Evolutionary conservation across 2,113 vertebrate genomes (phyloP), one percentile per base, ranked within the genome.

Genomic region (Guaruba guarouba): DNA sequence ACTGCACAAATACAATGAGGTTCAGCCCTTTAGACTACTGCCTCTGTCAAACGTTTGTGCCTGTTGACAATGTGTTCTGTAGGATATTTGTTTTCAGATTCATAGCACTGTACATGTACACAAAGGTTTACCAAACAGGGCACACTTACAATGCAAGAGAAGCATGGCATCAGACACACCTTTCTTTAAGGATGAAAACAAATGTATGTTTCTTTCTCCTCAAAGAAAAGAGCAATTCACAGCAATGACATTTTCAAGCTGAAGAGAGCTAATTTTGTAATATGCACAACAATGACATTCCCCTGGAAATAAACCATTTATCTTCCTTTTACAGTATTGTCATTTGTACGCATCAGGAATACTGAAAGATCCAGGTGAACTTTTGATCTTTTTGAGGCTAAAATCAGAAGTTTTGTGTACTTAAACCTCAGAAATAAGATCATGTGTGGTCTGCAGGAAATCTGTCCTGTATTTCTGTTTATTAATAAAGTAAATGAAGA

Each of bases 61-160:
- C 81, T 85, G 76, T 64, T 61, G 70, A 93, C 91, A 82, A 44
- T 3, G 25, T 43, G n/a, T 95, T 74, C 92, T 71, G 92, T 54
- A 93, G 95, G 91, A 82, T 96, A 95, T 97, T 98, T 97, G 93
- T 97, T 97, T 97, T 96, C 95, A 95, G 97, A 76, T 87, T 71
- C 11, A 3, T 18, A 43, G 88, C 64, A 43, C 88, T 23, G 28
- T 62, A 86, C 2, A 1, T 1, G 23, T n/a, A 73, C 17, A 93
- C 78, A 86, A 85, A 79, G 66, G 54, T 90, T 83, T 79, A 90
- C 64, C 44, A 90, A 94, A 37, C 80, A 57, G 44, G 59, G 85
- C 2, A 4, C 63, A 62, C 90, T 91, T 66, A 76, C 85, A 67
- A 15, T 13, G 76, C 85, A 62, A 52, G 54, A 67, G 54, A 51